phyloP scores from a whole-genome alignment of 2,113 vertebrate species.

The Genyomyrus donnyi region DNA sequence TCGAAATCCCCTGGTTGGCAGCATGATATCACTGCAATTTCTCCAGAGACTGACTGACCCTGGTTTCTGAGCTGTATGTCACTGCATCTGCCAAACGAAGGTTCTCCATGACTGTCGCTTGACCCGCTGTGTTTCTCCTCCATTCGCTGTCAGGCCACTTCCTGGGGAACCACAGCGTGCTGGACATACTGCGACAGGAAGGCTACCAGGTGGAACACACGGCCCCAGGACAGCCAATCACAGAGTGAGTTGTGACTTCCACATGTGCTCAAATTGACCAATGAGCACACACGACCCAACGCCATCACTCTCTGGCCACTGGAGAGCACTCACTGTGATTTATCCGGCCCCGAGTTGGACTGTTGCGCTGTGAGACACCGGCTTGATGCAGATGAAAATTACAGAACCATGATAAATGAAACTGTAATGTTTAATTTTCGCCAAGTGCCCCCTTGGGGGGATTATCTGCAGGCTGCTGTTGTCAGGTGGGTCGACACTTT shows the following conservation, averaged over 20 bases:
- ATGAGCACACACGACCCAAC: background rate
- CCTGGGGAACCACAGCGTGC: conserved; percentile 94
- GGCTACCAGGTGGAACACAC: conserved; percentile 89
- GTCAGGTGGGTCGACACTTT: background rate
- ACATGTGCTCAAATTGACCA: background rate
- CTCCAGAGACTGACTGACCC: background rate
- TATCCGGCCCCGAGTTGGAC: background rate
- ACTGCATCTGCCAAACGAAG: background rate
- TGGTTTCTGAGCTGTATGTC: background rate
- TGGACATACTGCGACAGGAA: conserved; percentile 86
- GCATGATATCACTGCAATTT: background rate
- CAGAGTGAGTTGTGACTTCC: conserved; percentile 64
- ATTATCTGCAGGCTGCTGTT: background rate
- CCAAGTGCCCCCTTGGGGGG: background rate
- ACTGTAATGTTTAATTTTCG: background rate
- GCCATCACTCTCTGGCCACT: background rate
- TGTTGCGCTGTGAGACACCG: background rate
- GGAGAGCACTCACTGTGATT: background rate
- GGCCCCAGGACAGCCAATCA: conserved; percentile 67
- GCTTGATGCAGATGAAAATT: background rate
- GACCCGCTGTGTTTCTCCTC: conserved; percentile 11
- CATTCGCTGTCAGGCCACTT: conserved; percentile 80
- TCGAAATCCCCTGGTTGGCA: background rate
- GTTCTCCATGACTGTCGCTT: background rate
- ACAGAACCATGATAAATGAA: background rate